Conservation (phyloP, 2,797 vertebrate genomes). For the Threskiornis aethiopicus region DNA sequence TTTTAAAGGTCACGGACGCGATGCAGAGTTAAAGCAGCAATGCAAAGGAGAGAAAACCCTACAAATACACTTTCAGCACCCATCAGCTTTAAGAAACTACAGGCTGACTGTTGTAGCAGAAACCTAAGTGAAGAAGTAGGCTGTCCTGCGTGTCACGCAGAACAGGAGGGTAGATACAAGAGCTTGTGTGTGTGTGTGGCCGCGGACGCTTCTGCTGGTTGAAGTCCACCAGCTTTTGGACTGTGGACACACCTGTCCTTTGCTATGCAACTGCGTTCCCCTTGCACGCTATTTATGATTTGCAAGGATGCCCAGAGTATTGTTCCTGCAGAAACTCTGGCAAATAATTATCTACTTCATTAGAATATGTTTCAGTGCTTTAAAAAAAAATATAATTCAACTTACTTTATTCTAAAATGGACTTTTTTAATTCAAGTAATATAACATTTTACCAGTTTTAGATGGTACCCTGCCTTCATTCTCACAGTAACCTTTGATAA, state of each 20-base stretch:
- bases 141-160: not conserved
- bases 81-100: not conserved
- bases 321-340: not conserved
- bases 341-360: not conserved
- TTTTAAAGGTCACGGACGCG: not conserved
- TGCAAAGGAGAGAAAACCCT: not conserved
- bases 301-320: not conserved
- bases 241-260: not conserved
- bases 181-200: too few species aligned
- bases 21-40: not conserved
- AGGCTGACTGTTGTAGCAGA: not conserved
- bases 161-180: not conserved
- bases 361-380: not conserved
- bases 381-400: not conserved
- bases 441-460: fast-evolving
- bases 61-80: not conserved
- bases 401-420: not conserved
- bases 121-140: not conserved
- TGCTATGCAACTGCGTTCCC: not conserved
- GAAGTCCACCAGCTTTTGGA: not conserved
- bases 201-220: fast-evolving
- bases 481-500: not conserved
- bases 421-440: not conserved
- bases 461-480: not conserved
- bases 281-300: not conserved